A percentile compares a stretch with the other conserved stretches of the same genome.
Conservation (phyloP, 2,888 invertebrate genomes). For the Orthonychiurus folsomi region DNA sequence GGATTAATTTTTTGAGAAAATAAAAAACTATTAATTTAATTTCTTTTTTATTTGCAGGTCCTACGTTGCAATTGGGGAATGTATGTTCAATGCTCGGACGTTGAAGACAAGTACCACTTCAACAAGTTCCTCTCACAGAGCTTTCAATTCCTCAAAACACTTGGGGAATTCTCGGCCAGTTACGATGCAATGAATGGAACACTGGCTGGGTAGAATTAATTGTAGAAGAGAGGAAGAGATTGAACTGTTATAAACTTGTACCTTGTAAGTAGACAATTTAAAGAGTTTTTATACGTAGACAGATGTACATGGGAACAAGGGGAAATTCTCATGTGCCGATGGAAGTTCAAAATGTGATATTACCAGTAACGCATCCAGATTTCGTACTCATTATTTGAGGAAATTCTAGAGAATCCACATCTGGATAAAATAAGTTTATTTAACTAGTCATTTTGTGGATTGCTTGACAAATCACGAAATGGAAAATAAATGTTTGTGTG, state of each 20-base stretch:
- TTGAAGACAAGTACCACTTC: slow-evolving; percentile 70
- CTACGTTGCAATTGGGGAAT: slow-evolving; percentile 92
- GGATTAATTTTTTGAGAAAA: too few species aligned
- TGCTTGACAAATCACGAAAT: not conserved
- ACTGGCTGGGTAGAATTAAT: not conserved
- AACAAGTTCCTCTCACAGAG: slow-evolving; percentile 86
- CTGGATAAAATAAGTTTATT: not conserved
- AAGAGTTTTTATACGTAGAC: too few species aligned
- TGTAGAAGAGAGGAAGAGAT: not conserved
- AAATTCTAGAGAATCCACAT: not conserved
- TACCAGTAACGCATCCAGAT: not conserved
- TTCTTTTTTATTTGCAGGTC: too few species aligned
- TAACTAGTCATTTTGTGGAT: slow-evolving; percentile 1
- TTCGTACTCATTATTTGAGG: not conserved
- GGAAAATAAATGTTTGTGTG: too few species aligned
- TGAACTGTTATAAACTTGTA: not conserved
- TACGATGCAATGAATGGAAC: slow-evolving; percentile 45
- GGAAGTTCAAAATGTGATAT: not conserved
- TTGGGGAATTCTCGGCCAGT: slow-evolving; percentile 71
- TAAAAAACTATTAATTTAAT: too few species aligned
- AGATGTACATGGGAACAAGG: too few species aligned
- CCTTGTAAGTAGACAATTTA: not conserved
- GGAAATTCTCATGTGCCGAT: not conserved
- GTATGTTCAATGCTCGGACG: slow-evolving; percentile 79
- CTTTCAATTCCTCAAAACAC: slow-evolving; percentile 80